A percentile compares a stretch with the other conserved stretches of the same genome.
Conservation (phyloP, 2,888 invertebrate genomes). For the Anodontia alba region DNA sequence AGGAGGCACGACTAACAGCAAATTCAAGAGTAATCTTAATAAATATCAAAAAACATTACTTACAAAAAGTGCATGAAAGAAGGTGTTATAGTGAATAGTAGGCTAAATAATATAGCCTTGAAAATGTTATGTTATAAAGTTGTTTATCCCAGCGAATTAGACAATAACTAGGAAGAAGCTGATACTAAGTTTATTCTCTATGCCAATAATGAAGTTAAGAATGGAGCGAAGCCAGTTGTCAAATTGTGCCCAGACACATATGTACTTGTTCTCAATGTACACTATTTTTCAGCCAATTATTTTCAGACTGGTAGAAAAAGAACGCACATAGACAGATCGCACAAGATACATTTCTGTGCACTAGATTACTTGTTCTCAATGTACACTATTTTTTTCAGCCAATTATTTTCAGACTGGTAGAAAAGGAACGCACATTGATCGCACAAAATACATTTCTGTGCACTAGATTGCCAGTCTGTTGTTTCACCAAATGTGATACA, state of each 20-base stretch:
- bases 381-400: too few relatives aligned
- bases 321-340: background rate
- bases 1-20: background rate
- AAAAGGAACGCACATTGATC: background rate
- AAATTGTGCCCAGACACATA: constrained; percentile 22
- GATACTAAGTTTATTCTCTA: constrained; percentile 11
- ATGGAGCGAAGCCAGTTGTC: background rate
- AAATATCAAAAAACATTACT: background rate
- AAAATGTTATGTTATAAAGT: too few relatives aligned
- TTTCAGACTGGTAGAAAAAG: background rate
- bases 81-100: background rate
- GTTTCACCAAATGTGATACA: too few relatives aligned
- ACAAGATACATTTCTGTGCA: background rate
- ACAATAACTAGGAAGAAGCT: constrained; percentile 18
- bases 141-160: too few relatives aligned
- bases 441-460: background rate
- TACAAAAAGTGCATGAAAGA: background rate
- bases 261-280: constrained; percentile 9
- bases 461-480: too few relatives aligned
- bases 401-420: background rate
- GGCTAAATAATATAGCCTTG: background rate
- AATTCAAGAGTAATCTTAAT: too few relatives aligned
- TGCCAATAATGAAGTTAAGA: background rate
- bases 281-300: background rate
- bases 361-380: too few relatives aligned